These are phyloP conservation scores for Aegotheles bennettii DNA, from an alignment of 2,113 vertebrate genomes.

Conservation along the genomic window DNA sequence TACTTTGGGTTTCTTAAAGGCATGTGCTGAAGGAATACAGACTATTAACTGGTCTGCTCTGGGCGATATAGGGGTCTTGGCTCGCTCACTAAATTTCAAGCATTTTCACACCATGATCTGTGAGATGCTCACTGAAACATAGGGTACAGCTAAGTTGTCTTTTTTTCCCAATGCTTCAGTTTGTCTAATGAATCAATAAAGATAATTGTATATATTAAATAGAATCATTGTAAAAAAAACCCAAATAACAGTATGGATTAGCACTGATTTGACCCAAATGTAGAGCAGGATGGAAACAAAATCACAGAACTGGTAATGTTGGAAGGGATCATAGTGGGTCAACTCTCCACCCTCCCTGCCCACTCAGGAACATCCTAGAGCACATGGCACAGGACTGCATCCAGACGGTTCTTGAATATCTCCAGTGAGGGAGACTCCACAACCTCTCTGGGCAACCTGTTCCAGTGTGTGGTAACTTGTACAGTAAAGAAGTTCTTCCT, in stretches of 20 bases:
- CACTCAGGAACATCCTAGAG: no score
- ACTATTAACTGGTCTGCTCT: background rate
- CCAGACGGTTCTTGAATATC: no score
- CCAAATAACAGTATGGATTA: background rate
- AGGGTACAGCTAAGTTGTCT: background rate
- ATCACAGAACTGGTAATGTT: no score
- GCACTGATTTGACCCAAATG: background rate
- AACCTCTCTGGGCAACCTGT: no score
- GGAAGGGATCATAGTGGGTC: no score
- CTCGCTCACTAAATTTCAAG: background rate
- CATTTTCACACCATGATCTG: background rate
- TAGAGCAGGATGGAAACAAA: background rate
- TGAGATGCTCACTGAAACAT: background rate
- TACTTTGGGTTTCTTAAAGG: slow-evolving; percentile 17
- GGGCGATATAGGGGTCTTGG: background rate
- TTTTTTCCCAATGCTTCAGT: background rate
- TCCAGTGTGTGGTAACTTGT: no score
- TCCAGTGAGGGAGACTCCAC: no score
- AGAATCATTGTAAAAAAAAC: background rate
- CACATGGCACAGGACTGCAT: no score
- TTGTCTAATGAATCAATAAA: background rate
- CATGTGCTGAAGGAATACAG: background rate
- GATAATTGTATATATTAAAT: background rate
- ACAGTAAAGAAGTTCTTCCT: no score
- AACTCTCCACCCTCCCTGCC: no score